Evolutionary conservation across 2,113 vertebrate species (phyloP).

Genomic region (Zosterops japonicus): DNA sequence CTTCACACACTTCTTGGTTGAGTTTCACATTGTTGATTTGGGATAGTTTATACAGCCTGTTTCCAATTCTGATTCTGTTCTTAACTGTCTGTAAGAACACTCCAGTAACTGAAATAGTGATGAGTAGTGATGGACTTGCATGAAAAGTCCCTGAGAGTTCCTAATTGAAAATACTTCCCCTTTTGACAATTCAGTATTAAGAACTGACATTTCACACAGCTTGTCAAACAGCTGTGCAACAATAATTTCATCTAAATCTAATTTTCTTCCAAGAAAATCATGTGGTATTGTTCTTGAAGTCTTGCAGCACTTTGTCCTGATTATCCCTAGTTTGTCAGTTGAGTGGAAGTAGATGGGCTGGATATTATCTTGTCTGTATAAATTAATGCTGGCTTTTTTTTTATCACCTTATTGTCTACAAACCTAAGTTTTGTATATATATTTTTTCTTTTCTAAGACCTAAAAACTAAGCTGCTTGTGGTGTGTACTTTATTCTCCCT

Average conservation of each 20-base stretch:
- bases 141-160: background rate
- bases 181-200: constrained; percentile 10
- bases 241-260: background rate
- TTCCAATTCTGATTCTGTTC: background rate
- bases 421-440: background rate
- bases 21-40: background rate
- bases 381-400: background rate
- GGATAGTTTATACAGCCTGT: background rate
- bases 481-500: background rate
- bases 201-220: background rate
- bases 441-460: background rate
- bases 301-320: background rate
- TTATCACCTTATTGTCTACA: background rate
- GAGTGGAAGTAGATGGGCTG: background rate
- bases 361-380: background rate
- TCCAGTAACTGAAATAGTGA: background rate
- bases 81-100: background rate
- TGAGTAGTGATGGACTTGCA: background rate
- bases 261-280: background rate
- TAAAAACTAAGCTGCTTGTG: background rate
- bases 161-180: background rate
- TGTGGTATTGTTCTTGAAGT: background rate
- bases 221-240: background rate
- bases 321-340: background rate
- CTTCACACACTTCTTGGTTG: background rate